A percentile compares a stretch with the other conserved stretches of the same genome.
phyloP scores from a whole-genome alignment of 2,113 vertebrate species.

The Psephotus haematonotus region DNA sequence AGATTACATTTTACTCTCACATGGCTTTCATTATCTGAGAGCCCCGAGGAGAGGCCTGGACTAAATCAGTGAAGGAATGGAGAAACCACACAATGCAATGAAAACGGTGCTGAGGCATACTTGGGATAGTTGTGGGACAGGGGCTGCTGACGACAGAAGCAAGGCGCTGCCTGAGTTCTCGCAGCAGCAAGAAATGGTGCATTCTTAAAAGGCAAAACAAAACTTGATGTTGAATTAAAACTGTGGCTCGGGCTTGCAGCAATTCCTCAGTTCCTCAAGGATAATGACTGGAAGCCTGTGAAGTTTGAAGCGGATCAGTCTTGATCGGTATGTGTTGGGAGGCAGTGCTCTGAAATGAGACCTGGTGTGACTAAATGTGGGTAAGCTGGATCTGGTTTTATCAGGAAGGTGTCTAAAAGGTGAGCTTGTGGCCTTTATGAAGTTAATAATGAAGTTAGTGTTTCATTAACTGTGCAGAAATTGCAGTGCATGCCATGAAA shows the following conservation, averaged over 20 bases:
- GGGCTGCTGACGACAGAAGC: conserved; percentile 77
- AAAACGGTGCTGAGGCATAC: conserved; percentile 75
- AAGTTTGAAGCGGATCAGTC: conserved; percentile 13
- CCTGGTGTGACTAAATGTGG: not conserved
- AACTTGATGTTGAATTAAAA: not conserved
- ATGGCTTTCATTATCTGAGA: conserved; percentile 79
- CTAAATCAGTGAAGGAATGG: conserved; percentile 79
- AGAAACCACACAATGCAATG: conserved; percentile 80
- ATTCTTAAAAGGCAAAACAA: not conserved
- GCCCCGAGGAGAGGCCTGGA: conserved; percentile 74
- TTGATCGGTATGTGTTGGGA: not conserved
- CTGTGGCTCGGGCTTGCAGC: conserved; percentile 12
- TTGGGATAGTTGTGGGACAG: conserved; percentile 79
- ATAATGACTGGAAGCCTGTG: conserved; percentile 20
- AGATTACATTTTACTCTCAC: conserved; percentile 73
- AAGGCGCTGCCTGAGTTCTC: conserved; percentile 62
- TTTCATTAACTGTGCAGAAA: not conserved
- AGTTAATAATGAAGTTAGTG: not conserved
- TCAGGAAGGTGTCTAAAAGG: not conserved
- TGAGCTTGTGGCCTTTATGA: not conserved
- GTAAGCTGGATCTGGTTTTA: not conserved
- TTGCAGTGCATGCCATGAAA: not conserved
- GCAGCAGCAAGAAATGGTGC: conserved; percentile 54
- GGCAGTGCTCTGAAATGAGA: not conserved
- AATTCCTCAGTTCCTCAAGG: conserved; percentile 16